phyloP scores from a whole-genome alignment of 2,113 vertebrate genomes.

The Cyphomyrus plagiostoma region DNA sequence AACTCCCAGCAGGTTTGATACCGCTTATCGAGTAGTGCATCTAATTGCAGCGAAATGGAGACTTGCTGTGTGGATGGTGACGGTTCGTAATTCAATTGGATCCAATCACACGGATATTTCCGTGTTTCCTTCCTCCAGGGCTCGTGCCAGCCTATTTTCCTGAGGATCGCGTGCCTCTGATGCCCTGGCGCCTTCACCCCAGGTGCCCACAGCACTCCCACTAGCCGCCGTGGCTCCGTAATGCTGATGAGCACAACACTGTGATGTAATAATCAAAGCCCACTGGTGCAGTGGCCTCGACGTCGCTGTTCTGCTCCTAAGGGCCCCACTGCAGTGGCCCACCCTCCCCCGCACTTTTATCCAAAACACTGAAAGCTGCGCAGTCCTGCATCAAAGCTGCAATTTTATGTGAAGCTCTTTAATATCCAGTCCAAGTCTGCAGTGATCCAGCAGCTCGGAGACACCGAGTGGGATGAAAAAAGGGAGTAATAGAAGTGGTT shows the following conservation, averaged over 20 bases:
- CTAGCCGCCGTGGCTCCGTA: background rate
- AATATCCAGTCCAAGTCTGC: background rate
- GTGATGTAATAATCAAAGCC: background rate
- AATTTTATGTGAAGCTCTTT: background rate
- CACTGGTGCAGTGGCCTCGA: background rate
- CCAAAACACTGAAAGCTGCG: background rate
- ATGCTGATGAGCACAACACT: background rate
- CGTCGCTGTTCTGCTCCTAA: background rate
- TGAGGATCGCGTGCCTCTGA: background rate
- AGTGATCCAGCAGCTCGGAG: background rate
- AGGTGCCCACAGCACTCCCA: background rate
- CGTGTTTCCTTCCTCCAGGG: background rate
- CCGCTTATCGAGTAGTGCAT: conserved; percentile 17
- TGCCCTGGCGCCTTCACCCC: background rate
- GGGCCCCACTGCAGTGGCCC: background rate
- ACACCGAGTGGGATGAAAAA: conserved; percentile 9
- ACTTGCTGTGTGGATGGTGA: conserved; percentile 16
- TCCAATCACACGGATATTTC: conserved; percentile 14
- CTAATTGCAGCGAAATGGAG: conserved; percentile 20
- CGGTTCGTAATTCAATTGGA: conserved; percentile 19
- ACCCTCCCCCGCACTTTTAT: background rate
- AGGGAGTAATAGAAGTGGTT: background rate
- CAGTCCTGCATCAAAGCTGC: background rate
- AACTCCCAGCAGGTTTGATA: background rate
- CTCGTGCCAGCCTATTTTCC: background rate